A percentile compares a stretch with the other conserved stretches of the same genome.
Conservation (phyloP, 35 echinoderm and acorn worm species). For the Lytechinus variegatus region DNA sequence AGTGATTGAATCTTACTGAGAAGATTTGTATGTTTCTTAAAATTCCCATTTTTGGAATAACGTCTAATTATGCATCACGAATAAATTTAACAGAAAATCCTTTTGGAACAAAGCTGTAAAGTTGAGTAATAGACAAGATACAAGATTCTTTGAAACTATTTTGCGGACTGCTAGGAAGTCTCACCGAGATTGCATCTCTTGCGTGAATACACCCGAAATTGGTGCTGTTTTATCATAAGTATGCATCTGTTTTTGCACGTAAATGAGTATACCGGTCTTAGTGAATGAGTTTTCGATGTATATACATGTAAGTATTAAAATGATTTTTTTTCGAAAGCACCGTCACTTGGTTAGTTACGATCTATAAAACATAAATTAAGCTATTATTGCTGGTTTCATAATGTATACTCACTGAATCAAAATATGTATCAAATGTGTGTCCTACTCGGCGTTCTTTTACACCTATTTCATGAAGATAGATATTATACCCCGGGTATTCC, state of each 20-base stretch:
- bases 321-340: neutral
- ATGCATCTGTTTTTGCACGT: neutral
- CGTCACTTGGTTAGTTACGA: neutral
- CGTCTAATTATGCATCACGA: no score
- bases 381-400: neutral
- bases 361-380: neutral
- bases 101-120: no score
- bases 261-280: neutral
- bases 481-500: neutral
- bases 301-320: neutral
- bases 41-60: no score
- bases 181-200: no score
- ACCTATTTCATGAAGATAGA: neutral
- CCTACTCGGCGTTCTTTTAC: neutral
- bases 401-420: neutral
- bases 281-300: neutral
- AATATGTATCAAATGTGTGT: neutral
- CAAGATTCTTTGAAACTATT: no score
- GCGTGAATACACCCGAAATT: no score
- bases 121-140: no score
- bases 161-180: no score
- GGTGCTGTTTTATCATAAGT: neutral
- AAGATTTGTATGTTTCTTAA: no score
- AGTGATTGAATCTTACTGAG: no score
- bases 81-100: no score